Percentiles rank a stretch among this genome's conserved stretches.
These are phyloP conservation scores for Chaitophorus viminalis DNA, from an alignment of 2,888 invertebrate species.

Conservation along the genomic window DNA sequence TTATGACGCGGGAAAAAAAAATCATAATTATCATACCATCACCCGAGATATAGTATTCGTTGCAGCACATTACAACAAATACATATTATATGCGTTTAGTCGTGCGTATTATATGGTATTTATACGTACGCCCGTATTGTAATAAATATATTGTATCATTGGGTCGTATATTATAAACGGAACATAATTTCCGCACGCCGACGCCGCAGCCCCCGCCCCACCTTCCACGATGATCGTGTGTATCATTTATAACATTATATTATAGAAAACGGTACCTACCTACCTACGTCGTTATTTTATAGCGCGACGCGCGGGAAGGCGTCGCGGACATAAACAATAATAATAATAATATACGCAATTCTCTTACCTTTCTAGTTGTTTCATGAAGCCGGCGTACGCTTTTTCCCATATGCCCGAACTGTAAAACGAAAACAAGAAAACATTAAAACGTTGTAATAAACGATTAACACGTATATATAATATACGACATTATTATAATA, in stretches of 20 bases:
- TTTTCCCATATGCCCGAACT: conserved; percentile 94
- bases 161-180: conserved; percentile 40
- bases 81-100: not conserved
- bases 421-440: conserved; percentile 64
- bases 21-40: not conserved
- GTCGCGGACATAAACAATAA: conserved; percentile 24
- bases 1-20: not conserved
- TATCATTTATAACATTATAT: not conserved
- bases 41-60: not conserved
- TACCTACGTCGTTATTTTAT: conserved; percentile 37
- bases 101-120: not conserved
- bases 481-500: not conserved
- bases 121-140: not conserved
- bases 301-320: not conserved
- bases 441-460: conserved; percentile 5
- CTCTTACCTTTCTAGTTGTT: conserved; percentile 91
- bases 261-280: conserved; percentile 32
- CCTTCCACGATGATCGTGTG: not conserved
- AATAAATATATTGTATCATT: conserved; percentile 21
- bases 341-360: conserved; percentile 8
- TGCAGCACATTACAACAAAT: not conserved
- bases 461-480: not conserved
- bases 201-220: conserved; percentile 6
- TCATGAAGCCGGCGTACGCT: conserved; percentile 93
- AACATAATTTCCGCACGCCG: conserved; percentile 48